Base-by-base conservation (phyloP, 2,888 invertebrate genomes). In the Tenthredo livida region DNA sequence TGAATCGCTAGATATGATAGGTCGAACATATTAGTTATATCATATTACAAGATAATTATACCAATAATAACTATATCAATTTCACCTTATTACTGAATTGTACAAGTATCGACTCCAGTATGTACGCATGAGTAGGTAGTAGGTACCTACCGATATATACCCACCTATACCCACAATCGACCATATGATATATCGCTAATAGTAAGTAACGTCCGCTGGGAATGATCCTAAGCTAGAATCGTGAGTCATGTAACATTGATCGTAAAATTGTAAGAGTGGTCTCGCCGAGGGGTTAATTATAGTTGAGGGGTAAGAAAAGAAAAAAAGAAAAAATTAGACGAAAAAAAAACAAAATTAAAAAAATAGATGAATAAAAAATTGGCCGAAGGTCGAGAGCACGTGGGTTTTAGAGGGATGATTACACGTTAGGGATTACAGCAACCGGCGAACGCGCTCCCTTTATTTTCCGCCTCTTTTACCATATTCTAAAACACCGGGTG, bases 201-300 rank as follows among this genome's bases (percentile, higher is more conserved):
- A n/a, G 0, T 61, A 25, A 67, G 21, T 61, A 61, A 9, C 25
- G 61, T 12, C 17, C 6, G 50, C 25, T 54, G 15, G 47, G 54
- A 54, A 33, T 29, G 40, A 77, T 37, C 61, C 33, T 40, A 40
- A 47, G 61, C 50, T 58, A 33, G 29, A 47, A 40, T 50, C 47
- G 83, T 67, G 83, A 83, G 83, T 83, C 83, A 83, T 40, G 21
- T 67, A 70, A 67, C 78, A 78, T 61, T 29, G 83, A 70, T 83
- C 67, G 83, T 83, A 70, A 83, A 83, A 83, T 17, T 80, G 33
- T 4, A 1, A 43, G 50, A 47, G 47, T 50, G 67, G 67, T 21
- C n/a, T 29, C 50, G 37, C 33, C 67, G 33, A 29, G 25, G 47
- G 83, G 67, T 83, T 83, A 61, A 83, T 83, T 83, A 83, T 40